phyloP scores from a whole-genome alignment of 2,113 vertebrate genomes.

The Microcebus jonahi region DNA sequence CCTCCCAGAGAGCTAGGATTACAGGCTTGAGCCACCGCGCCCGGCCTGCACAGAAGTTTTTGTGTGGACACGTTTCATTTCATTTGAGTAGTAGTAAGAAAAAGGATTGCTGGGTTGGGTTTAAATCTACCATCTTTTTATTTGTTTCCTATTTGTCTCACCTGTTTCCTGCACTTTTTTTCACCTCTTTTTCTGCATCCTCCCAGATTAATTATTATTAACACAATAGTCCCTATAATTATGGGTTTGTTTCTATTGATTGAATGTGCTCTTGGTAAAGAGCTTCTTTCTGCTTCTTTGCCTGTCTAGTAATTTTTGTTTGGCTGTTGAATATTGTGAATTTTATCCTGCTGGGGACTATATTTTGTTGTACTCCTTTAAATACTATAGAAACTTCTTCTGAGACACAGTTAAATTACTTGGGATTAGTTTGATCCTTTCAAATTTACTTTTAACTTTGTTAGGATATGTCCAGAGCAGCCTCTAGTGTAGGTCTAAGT shows the following conservation, averaged over 20 bases:
- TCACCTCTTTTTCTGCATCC: not conserved
- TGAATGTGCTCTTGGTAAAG: not conserved
- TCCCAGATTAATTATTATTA: not conserved
- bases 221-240: too few species aligned
- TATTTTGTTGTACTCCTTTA: not conserved
- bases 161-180: not conserved
- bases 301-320: not conserved
- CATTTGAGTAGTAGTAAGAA: not conserved
- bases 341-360: not conserved
- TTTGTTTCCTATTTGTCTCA: not conserved
- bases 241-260: not conserved
- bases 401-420: not conserved
- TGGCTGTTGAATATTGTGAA: not conserved
- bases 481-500: not conserved
- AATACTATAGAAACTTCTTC: not conserved
- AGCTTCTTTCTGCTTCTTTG: not conserved
- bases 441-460: not conserved
- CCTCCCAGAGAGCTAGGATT: too few species aligned
- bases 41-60: not conserved
- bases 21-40: too few species aligned
- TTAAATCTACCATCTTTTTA: not conserved
- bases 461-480: not conserved
- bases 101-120: not conserved
- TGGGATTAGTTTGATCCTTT: not conserved
- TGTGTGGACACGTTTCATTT: not conserved